Percentiles rank a stretch among this genome's conserved stretches.
Evolutionary conservation across 1,140 invertebrate genomes (phyloP).

Genomic region (Maconellicoccus hirsutus): DNA sequence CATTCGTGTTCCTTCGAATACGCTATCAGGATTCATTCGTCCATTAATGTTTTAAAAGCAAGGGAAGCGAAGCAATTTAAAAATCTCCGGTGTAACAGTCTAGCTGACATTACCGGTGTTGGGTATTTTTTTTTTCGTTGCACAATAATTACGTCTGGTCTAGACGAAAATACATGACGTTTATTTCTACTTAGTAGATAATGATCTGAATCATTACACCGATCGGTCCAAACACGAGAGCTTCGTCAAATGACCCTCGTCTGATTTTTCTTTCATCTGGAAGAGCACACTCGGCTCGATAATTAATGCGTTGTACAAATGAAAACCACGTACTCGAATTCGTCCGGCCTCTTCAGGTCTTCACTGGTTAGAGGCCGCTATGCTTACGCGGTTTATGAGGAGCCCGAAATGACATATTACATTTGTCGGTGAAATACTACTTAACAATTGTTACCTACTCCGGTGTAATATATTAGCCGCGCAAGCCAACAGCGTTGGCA

Average conservation of each 20-base stretch:
- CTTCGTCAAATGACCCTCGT: too few relatives aligned
- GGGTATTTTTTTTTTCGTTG: neutral
- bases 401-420: neutral
- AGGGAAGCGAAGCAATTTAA: neutral
- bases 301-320: too few relatives aligned
- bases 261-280: too few relatives aligned
- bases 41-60: neutral
- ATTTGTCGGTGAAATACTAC: neutral
- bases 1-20: neutral
- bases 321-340: neutral
- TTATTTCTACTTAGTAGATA: neutral
- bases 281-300: too few relatives aligned
- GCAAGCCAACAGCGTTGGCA: neutral
- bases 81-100: neutral
- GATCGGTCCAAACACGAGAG: too few relatives aligned
- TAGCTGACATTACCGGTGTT: neutral
- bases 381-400: too few relatives aligned
- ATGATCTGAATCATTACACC: neutral
- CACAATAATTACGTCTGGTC: neutral
- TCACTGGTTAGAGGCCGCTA: neutral
- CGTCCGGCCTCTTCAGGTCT: neutral
- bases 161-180: neutral
- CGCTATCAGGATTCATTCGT: neutral
- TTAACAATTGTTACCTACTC: neutral
- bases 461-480: neutral